A percentile compares a stretch with the other conserved stretches of the same genome.
Evolutionary conservation across 2,797 vertebrate species (phyloP).

Genomic region (Alfaro cultratus): DNA sequence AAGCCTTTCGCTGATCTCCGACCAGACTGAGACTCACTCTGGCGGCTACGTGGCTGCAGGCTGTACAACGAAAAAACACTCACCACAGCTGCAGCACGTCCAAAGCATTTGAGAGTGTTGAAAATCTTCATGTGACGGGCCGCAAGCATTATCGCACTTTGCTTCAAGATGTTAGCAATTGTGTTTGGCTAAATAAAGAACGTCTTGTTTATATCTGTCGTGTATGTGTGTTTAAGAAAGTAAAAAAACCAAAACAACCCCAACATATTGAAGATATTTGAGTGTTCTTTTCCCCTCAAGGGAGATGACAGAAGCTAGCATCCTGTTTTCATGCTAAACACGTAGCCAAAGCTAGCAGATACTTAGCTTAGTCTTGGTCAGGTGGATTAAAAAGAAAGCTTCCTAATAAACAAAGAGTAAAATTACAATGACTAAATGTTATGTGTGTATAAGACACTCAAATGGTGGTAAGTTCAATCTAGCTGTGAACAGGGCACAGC

Average conservation of each 20-base stretch:
- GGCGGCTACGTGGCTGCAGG: slow-evolving; percentile 4
- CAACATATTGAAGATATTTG: background rate
- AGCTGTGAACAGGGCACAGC: background rate
- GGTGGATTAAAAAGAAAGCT: background rate
- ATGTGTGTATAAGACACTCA: background rate
- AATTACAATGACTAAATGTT: background rate
- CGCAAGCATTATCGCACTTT: slow-evolving; percentile 13
- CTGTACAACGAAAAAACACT: slow-evolving; percentile 11
- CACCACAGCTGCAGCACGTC: slow-evolving; percentile 11
- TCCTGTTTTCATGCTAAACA: background rate
- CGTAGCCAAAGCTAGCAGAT: background rate
- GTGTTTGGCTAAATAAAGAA: slow-evolving; percentile 50
- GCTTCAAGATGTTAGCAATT: slow-evolving; percentile 20
- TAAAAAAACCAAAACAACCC: too few relatives aligned
- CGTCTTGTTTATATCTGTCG: slow-evolving; percentile 11
- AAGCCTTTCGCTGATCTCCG: slow-evolving; percentile 74
- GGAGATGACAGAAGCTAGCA: background rate
- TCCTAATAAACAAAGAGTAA: background rate
- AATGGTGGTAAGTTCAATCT: background rate
- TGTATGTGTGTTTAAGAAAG: slow-evolving; percentile 3
- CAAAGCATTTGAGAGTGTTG: slow-evolving; percentile 25
- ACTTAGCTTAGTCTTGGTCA: background rate
- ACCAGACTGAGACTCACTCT: slow-evolving; percentile 15
- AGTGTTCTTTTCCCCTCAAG: background rate
- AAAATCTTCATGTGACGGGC: slow-evolving; percentile 29